Conservation (phyloP, 2,113 vertebrate species). For the Edolisoma coerulescens region DNA sequence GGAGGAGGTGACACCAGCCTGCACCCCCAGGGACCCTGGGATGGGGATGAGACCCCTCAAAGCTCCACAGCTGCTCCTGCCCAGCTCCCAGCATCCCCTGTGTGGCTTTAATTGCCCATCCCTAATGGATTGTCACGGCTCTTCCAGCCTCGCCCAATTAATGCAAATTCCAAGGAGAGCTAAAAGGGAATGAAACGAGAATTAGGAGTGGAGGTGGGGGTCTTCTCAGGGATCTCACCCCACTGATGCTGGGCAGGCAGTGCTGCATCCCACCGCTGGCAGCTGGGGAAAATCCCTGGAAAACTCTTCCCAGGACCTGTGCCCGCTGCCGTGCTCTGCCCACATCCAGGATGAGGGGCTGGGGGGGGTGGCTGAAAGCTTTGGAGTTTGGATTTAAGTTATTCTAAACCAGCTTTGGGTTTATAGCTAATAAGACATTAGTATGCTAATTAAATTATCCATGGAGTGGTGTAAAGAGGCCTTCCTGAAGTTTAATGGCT, state of each 20-base stretch:
- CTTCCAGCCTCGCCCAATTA: background rate
- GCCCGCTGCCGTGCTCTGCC: accelerated
- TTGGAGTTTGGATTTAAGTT: slow-evolving; percentile 58
- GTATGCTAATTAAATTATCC: slow-evolving; percentile 74
- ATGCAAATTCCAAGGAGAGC: background rate
- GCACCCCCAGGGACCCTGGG: background rate
- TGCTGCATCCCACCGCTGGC: accelerated
- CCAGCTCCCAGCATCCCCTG: background rate
- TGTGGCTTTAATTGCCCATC: background rate
- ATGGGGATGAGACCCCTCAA: background rate
- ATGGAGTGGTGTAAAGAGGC: slow-evolving; percentile 66
- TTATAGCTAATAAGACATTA: slow-evolving; percentile 68
- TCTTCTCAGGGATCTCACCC: accelerated
- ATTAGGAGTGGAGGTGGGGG: background rate
- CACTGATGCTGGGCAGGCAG: background rate
- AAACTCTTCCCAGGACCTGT: background rate
- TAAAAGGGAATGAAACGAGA: background rate
- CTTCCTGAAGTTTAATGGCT: slow-evolving; percentile 73
- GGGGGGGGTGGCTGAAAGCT: slow-evolving; percentile 4
- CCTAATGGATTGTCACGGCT: background rate
- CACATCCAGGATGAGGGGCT: background rate
- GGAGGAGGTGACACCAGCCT: background rate
- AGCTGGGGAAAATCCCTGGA: background rate
- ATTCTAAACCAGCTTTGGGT: slow-evolving; percentile 64
- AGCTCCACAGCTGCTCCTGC: background rate